Base-by-base conservation (phyloP, 2,888 invertebrate species). In the Hemistola chrysoprasaria region DNA sequence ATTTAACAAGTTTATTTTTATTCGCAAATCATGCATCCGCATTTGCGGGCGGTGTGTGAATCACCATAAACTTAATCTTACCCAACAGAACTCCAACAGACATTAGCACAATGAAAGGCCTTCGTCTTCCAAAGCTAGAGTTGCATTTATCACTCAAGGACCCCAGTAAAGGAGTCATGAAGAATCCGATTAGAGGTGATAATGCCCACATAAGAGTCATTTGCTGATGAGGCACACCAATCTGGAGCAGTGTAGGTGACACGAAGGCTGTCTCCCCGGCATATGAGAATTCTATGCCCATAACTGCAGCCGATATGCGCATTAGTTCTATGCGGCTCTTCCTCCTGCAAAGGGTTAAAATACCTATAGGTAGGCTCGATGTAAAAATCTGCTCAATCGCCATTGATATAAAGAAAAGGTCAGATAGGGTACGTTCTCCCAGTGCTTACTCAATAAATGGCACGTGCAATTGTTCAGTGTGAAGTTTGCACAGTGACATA, bases 191-290 rank as follows among this genome's bases (percentile, higher is more conserved):
- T 8, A 98, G 85, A 0, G 98, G 98, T 31, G 98, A 98, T 10
- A 98, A 79, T 1, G 97, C 97, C 98, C 98, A 98, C 11, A 98
- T 97, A 38, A 98, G 83, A 0, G 98, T 98, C 97, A 98, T 98
- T 68, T 96, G 95, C 53, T 95, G 93, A 73, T 98, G 97, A 40
- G 95, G 94, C 1, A 98, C 95, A 3, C 98, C 97, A 52, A 98
- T 96, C 85, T 97, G 96, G 2, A 98, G 91, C 7, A 98, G 87
- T 0, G 97, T 97, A 1, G 98, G 98, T 0, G 97, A 98, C 0
- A 98, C 98, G 79, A 98, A 98, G 0, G 98, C 98, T 0, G 98
- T 98, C 84, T 98, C 98, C 0, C 98, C 98, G 0, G 98, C 97
- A 71, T 98, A 98, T 0, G 98, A 97, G 80, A 98, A 97, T 76